These are phyloP conservation scores for Argyrosomus japonicus DNA, from an alignment of 2,113 vertebrate genomes.

Conservation along the genomic window DNA sequence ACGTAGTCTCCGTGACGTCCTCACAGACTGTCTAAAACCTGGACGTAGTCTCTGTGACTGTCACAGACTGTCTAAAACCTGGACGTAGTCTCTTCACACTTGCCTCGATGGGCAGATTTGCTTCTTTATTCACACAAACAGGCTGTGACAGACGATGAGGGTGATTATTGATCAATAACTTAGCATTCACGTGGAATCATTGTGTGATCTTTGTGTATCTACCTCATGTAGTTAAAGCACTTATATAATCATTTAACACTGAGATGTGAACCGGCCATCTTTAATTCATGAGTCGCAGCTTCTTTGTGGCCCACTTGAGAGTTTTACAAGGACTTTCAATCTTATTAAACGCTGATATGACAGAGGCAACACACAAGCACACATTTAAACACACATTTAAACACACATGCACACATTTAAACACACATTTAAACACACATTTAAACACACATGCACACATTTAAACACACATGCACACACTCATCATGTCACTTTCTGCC, in stretches of 20 bases:
- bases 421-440: constrained; percentile 5
- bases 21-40: too few species aligned
- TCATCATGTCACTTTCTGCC: constrained; percentile 33
- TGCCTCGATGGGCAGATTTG: too few species aligned
- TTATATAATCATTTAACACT: background rate
- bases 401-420: constrained; percentile 5
- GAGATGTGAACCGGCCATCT: background rate
- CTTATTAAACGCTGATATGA: constrained; percentile 38
- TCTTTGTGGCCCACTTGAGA: constrained; percentile 11
- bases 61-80: too few species aligned
- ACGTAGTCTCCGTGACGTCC: too few species aligned
- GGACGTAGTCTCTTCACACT: too few species aligned
- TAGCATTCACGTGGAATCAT: background rate
- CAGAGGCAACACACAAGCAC: background rate
- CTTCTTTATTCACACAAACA: too few species aligned
- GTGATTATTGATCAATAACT: constrained; percentile 3
- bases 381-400: background rate
- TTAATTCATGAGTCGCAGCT: constrained; percentile 2
- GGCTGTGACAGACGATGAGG: background rate
- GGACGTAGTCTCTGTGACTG: too few species aligned
- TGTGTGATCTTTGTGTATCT: background rate
- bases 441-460: constrained; percentile 9
- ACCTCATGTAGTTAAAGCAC: too few species aligned
- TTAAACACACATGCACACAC: constrained; percentile 4
- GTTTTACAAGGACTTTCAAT: background rate